Percentiles rank a stretch among this genome's conserved stretches.
phyloP scores from a whole-genome alignment of 2,888 invertebrate species.

The Pantelozetes paolii region DNA sequence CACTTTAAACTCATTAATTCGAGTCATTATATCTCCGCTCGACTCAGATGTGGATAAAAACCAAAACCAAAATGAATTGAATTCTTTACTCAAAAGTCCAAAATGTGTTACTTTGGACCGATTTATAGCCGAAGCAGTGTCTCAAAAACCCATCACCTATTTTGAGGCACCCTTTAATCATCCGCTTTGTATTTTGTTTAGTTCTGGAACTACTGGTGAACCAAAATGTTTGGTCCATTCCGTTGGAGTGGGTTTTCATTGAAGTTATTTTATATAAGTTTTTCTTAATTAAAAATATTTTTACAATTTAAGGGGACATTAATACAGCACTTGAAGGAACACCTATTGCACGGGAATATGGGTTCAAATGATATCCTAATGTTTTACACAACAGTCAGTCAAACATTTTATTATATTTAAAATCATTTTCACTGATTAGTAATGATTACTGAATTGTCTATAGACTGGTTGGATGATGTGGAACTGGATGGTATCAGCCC shows the following conservation, averaged over 20 bases:
- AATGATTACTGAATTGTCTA: too few species aligned
- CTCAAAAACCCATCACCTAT: slow-evolving; percentile 49
- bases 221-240: slow-evolving; percentile 61
- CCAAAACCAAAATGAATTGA: background rate
- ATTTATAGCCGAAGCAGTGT: background rate
- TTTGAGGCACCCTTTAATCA: slow-evolving; percentile 59
- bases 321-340: slow-evolving; percentile 59
- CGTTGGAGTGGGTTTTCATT: slow-evolving; percentile 55
- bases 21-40: slow-evolving; percentile 9
- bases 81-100: background rate
- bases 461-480: slow-evolving; percentile 63
- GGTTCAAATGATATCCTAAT: slow-evolving; percentile 56
- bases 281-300: background rate
- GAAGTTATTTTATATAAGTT: background rate
- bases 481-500: slow-evolving; percentile 58
- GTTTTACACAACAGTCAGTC: slow-evolving; percentile 58
- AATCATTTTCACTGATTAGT: too few species aligned
- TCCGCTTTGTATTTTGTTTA: slow-evolving; percentile 59
- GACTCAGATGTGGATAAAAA: background rate
- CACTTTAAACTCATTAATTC: slow-evolving; percentile 24
- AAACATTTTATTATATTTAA: background rate
- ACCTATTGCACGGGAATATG: slow-evolving; percentile 57
- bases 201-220: slow-evolving; percentile 60
- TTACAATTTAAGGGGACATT: slow-evolving; percentile 56
- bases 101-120: background rate